phyloP scores from a whole-genome alignment of 2,113 vertebrate species.

The Gobiocypris rarus region DNA sequence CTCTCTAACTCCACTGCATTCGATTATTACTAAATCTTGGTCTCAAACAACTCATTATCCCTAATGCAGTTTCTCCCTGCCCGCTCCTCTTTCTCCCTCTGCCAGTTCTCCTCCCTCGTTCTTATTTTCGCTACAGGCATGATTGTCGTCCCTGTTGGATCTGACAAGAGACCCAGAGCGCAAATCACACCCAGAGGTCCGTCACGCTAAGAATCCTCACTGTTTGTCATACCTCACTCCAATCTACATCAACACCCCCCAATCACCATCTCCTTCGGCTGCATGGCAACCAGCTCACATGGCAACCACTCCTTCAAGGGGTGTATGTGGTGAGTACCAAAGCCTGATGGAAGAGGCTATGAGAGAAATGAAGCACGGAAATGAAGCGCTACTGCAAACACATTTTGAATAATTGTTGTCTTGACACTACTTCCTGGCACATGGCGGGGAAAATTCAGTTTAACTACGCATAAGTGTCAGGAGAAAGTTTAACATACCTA shows the following conservation, averaged over 20 bases:
- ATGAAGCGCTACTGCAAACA: not conserved
- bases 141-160: constrained; percentile 23
- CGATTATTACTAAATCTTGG: not conserved
- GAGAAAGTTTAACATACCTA: constrained; percentile 5
- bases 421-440: constrained; percentile 18
- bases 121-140: not conserved
- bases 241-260: constrained; percentile 52
- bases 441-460: constrained; percentile 18
- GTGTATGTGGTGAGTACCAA: constrained; percentile 52
- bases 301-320: constrained; percentile 69
- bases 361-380: not conserved
- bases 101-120: not conserved
- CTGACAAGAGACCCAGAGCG: constrained; percentile 6
- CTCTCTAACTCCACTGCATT: constrained; percentile 1
- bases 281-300: constrained; percentile 77
- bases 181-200: constrained; percentile 57
- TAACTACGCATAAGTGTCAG: not conserved
- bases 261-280: constrained; percentile 56
- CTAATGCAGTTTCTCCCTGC: not conserved
- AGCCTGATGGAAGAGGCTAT: constrained; percentile 29
- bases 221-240: constrained; percentile 37
- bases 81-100: not conserved
- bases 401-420: constrained; percentile 15
- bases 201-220: constrained; percentile 57
- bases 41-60: constrained; percentile 12